phyloP scores from a whole-genome alignment of 2,797 vertebrate genomes.

The Capromys pilorides region DNA sequence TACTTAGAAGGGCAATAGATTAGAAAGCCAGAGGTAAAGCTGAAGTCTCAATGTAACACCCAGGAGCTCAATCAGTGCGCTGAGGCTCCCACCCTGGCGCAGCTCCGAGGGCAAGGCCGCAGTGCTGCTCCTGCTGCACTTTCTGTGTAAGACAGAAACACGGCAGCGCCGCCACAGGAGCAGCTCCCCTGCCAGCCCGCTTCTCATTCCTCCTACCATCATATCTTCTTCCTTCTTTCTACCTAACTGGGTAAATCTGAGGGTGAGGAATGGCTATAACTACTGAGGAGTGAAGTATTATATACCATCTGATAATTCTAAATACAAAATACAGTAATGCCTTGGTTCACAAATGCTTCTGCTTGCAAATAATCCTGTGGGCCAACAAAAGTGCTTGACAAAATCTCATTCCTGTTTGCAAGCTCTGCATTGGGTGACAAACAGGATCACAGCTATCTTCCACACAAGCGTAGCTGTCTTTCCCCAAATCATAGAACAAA shows the following conservation, averaged over 20 bases:
- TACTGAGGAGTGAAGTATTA: not conserved
- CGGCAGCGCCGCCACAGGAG: not conserved
- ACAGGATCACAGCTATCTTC: not conserved
- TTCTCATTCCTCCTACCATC: not conserved
- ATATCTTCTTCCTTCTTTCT: not conserved
- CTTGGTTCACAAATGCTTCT: not conserved
- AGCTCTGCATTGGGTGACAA: not conserved
- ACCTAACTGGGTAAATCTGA: not conserved
- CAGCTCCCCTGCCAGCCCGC: not conserved
- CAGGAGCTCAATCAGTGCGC: not conserved
- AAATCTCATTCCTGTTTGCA: not conserved
- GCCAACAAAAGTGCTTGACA: not conserved
- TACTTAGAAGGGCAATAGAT: not conserved
- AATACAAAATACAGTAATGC: not conserved
- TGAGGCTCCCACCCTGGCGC: not conserved
- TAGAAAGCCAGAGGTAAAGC: not conserved
- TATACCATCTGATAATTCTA: not conserved
- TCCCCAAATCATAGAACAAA: not conserved
- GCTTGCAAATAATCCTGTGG: not conserved
- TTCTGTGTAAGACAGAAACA: not conserved
- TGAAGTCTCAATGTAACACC: not conserved
- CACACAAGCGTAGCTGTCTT: not conserved
- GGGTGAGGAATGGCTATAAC: not conserved
- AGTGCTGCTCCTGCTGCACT: rapidly evolving
- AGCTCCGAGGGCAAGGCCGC: not conserved